A percentile compares a stretch with the other conserved stretches of the same genome.
phyloP scores from a whole-genome alignment of 2,888 invertebrate genomes.

The Caenorhabditis sp. region DNA sequence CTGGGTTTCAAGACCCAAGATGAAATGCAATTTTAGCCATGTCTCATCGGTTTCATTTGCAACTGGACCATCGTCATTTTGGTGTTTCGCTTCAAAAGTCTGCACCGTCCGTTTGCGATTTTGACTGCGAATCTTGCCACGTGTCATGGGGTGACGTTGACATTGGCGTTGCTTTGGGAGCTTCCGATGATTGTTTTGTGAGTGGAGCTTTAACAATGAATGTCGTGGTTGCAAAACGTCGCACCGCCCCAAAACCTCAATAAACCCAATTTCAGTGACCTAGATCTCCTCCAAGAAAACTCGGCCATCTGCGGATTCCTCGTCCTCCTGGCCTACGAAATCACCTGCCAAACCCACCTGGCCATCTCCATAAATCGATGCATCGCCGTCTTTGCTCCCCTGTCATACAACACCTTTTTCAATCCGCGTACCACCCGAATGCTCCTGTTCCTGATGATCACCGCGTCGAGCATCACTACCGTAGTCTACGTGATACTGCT shows the following conservation, averaged over 20 bases:
- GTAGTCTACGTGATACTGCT: neutral
- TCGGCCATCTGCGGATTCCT: conserved; percentile 17
- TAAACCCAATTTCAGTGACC: neutral
- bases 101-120: conserved; percentile 34
- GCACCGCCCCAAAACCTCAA: neutral
- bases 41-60: conserved; percentile 20
- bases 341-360: conserved; percentile 24
- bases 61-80: conserved; percentile 33
- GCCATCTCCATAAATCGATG: conserved; percentile 30
- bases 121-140: conserved; percentile 35
- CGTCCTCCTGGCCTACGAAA: conserved; percentile 18
- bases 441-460: neutral
- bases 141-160: conserved; percentile 11
- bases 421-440: conserved; percentile 27
- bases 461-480: neutral
- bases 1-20: too few relatives aligned
- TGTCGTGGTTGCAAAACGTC: too few relatives aligned
- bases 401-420: conserved; percentile 40
- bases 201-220: too few relatives aligned
- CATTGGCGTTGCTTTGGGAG: neutral
- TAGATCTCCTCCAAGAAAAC: conserved; percentile 9
- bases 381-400: conserved; percentile 31
- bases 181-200: conserved; percentile 12
- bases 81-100: conserved; percentile 26
- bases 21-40: conserved; percentile 18